phyloP scores from a whole-genome alignment of 2,888 invertebrate species.

The Silvanus unidentatus region DNA sequence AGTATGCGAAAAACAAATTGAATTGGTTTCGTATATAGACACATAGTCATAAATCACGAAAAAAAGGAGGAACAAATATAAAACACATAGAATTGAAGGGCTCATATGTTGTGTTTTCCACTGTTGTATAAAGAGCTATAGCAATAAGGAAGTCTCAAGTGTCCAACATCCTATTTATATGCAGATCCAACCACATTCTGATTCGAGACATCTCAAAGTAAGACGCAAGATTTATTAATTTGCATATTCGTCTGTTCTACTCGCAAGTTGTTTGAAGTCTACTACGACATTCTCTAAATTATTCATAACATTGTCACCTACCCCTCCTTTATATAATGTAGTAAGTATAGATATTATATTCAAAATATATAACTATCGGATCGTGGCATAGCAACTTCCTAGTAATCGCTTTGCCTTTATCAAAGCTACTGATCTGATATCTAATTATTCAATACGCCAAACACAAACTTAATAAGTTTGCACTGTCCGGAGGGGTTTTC shows the following conservation, averaged over 20 bases:
- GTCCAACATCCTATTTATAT: constrained; percentile 41
- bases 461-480: constrained; percentile 6
- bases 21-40: constrained; percentile 11
- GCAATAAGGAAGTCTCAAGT: constrained; percentile 30
- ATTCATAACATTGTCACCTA: constrained; percentile 43
- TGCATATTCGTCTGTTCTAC: constrained; percentile 40
- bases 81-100: constrained; percentile 17
- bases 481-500: neutral
- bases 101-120: constrained; percentile 14
- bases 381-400: constrained; percentile 17
- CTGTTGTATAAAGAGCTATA: constrained; percentile 13
- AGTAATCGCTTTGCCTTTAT: constrained; percentile 19
- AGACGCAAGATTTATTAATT: constrained; percentile 45
- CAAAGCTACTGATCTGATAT: constrained; percentile 16
- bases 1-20: constrained; percentile 18
- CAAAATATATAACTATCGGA: constrained; percentile 32
- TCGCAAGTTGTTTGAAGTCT: constrained; percentile 39
- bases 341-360: constrained; percentile 20
- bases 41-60: constrained; percentile 1
- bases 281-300: constrained; percentile 39
- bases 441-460: constrained; percentile 19
- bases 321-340: neutral
- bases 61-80: constrained; percentile 15
- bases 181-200: constrained; percentile 38
- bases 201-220: constrained; percentile 40